phyloP scores from a whole-genome alignment of 2,113 vertebrate species.

The Solea solea region DNA sequence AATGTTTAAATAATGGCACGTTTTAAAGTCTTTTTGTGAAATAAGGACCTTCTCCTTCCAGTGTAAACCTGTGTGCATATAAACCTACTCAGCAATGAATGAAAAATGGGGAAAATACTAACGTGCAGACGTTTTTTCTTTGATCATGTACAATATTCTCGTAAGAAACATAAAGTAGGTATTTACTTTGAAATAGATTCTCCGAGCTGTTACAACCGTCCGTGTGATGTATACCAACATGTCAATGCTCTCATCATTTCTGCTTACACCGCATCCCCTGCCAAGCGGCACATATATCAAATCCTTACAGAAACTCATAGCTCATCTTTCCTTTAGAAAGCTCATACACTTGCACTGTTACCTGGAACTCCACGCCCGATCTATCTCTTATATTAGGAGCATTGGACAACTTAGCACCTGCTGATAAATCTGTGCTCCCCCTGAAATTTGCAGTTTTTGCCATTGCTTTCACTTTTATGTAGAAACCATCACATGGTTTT shows the following conservation, averaged over 20 bases:
- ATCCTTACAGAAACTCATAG: conserved; percentile 66
- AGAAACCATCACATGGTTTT: conserved; percentile 8
- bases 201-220: conserved; percentile 40
- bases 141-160: conserved; percentile 10
- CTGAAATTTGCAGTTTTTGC: conserved; percentile 40
- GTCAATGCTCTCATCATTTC: conserved; percentile 74
- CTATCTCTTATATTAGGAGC: conserved; percentile 51
- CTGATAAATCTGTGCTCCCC: conserved; percentile 55
- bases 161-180: conserved; percentile 40
- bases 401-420: conserved; percentile 34
- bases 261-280: conserved; percentile 70
- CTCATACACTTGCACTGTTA: conserved; percentile 59
- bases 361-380: conserved; percentile 56
- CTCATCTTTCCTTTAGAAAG: conserved; percentile 71
- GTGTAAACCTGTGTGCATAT: not conserved
- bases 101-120: not conserved
- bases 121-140: not conserved
- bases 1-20: not conserved
- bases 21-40: not conserved
- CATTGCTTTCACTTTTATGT: conserved; percentile 30
- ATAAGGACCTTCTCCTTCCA: not conserved
- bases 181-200: conserved; percentile 63
- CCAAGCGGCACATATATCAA: conserved; percentile 73
- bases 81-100: not conserved
- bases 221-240: conserved; percentile 66